These are phyloP conservation scores for Maconellicoccus hirsutus DNA, from an alignment of 1,140 invertebrate species.

Conservation along the genomic window DNA sequence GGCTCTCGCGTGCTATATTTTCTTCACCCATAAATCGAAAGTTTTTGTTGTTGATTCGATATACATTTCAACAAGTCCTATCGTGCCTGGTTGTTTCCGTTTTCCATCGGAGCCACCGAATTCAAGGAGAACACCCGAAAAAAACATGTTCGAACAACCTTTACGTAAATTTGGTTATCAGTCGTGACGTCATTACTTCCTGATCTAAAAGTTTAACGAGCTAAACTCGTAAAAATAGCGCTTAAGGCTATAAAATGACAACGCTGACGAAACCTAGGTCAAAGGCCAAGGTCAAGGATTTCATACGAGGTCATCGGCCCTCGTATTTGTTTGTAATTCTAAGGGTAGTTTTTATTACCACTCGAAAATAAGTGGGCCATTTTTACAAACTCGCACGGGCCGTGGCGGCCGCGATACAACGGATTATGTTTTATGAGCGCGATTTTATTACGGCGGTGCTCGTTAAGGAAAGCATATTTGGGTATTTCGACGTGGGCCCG, in stretches of 20 bases:
- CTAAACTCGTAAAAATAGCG: background rate
- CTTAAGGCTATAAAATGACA: constrained; percentile 2
- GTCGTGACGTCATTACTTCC: background rate
- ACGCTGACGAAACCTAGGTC: constrained; percentile 1
- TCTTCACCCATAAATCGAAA: background rate
- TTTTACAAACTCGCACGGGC: background rate
- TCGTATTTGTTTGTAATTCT: background rate
- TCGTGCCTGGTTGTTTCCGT: background rate
- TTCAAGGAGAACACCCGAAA: background rate
- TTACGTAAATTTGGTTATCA: too few relatives aligned
- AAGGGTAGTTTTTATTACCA: constrained; percentile 1
- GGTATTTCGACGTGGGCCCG: too few relatives aligned
- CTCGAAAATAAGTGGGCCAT: background rate
- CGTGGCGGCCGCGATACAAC: too few relatives aligned
- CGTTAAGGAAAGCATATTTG: background rate
- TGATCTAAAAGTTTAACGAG: background rate
- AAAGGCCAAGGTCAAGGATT: constrained; percentile 1
- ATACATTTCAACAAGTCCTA: background rate
- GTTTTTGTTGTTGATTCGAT: background rate
- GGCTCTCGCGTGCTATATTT: background rate
- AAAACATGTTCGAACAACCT: too few relatives aligned
- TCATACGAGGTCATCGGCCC: background rate
- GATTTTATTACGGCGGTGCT: background rate
- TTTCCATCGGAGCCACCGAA: background rate
- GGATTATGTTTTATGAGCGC: background rate